Base-by-base conservation (phyloP, 1,140 invertebrate genomes). In the Psilanteris sp. region DNA sequence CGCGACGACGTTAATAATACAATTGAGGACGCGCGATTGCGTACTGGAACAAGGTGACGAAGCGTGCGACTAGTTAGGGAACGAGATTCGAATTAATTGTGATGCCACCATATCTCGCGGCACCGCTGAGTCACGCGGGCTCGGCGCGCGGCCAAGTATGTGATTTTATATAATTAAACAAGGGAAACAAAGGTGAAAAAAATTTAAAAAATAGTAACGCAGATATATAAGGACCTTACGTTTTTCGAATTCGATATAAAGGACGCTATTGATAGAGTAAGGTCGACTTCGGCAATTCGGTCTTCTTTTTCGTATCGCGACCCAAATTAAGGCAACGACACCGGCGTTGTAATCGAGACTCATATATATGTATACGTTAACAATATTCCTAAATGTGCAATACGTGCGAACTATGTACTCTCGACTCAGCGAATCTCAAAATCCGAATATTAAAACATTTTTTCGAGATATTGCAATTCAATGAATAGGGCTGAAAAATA, bases 41-140 rank as follows among this genome's bases (percentile, higher is more conserved):
- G 72, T 75, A 74, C 62, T 62, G 62, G 55, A 74, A 67, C 48
- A 75, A 75, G 59, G 75, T 73, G 70, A 78, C 52, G 73, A 72
- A 66, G 76, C 62, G 71, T 73, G 81, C 79, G 83, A 82, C 78
- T 78, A 79, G 81, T 81, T 82, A 78, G 81, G 79, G 79, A 79
- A 81, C 78, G 85, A 85, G 84, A 85, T 86, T 88, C 84, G 85
- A 88, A 88, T 88, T 85, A 83, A 88, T 88, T 89, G 87, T 89
- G 87, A 89, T 89, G 87, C 84, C 87, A 89, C 84, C 87, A 89
- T 89, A 89, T 89, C 87, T 88, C 85, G 85, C 85, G 84, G 83
- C 84, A 86, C 79, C 81, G 86, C 85, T 85, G 86, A 87, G 85
- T 87, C 85, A 85, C 77, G 83, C 75, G 79, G 83, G 81, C 87